Evolutionary conservation across 2,113 vertebrate species (phyloP).

Genomic region (Callipepla squamata): DNA sequence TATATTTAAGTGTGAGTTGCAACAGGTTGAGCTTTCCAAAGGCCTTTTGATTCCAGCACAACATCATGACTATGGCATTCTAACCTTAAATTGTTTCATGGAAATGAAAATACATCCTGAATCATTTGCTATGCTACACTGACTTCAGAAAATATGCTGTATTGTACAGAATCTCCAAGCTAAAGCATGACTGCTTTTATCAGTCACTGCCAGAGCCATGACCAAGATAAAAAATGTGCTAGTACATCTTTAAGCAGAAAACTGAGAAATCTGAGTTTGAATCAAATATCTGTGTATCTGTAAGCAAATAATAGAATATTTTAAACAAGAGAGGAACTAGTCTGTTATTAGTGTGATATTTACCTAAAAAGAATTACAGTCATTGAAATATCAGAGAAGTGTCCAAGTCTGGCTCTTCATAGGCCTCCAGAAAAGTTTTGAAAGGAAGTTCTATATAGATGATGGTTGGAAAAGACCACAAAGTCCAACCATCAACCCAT

Average conservation of each 20-base stretch:
- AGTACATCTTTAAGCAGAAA: neutral
- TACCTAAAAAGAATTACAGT: neutral
- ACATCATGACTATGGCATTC: neutral
- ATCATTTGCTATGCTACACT: neutral
- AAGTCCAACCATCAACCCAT: too few species aligned
- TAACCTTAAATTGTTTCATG: conserved; percentile 21
- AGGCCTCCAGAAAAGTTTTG: neutral
- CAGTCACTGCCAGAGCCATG: neutral
- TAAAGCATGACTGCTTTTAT: neutral
- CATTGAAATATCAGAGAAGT: neutral
- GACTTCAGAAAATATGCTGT: neutral
- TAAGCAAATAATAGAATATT: neutral
- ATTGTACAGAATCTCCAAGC: neutral
- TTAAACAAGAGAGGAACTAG: neutral
- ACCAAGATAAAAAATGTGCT: neutral
- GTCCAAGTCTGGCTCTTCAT: neutral
- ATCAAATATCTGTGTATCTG: neutral
- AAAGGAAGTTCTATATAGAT: neutral
- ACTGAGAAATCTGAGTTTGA: neutral
- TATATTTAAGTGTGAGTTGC: neutral
- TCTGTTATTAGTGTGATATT: neutral
- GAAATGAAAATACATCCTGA: conserved; percentile 4
- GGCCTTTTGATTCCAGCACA: neutral
- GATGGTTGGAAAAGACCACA: too few species aligned
- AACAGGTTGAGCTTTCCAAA: neutral